These are phyloP conservation scores for Anableps anableps DNA, from an alignment of 2,797 vertebrate genomes.

Conservation along the genomic window DNA sequence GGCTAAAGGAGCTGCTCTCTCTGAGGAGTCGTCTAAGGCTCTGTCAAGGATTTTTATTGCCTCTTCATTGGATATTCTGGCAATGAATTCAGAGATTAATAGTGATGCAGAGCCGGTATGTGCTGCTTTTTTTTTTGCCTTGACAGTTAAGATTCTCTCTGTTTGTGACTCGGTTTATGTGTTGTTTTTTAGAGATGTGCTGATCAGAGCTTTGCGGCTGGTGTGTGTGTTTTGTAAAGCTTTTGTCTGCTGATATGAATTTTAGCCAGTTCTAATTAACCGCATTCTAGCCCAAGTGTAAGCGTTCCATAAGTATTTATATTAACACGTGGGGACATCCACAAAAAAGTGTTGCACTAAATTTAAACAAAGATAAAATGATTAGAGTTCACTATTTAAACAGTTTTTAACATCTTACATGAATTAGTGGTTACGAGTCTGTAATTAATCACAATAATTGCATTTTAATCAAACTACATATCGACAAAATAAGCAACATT, in stretches of 20 bases:
- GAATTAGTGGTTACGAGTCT: neutral
- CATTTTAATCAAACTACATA: neutral
- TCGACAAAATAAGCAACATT: neutral
- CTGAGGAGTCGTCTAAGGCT: slow-evolving; percentile 39
- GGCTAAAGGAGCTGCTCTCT: slow-evolving; percentile 39
- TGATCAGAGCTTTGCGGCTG: neutral
- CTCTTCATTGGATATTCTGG: slow-evolving; percentile 51
- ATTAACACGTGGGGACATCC: neutral
- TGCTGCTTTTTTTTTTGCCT: slow-evolving; percentile 34
- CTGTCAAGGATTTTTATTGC: slow-evolving; percentile 16
- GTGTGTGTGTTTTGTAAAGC: neutral
- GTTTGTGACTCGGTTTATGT: slow-evolving; percentile 16
- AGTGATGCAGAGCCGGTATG: slow-evolving; percentile 70
- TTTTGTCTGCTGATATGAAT: neutral
- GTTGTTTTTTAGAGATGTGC: neutral
- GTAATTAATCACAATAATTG: too few relatives aligned
- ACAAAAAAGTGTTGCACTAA: neutral
- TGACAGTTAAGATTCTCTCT: slow-evolving; percentile 13
- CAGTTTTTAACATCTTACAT: neutral
- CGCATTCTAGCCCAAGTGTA: neutral
- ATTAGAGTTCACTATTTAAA: neutral
- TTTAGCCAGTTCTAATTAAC: neutral
- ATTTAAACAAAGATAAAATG: neutral
- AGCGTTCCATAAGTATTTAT: neutral
- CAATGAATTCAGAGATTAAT: slow-evolving; percentile 56